phyloP scores from a whole-genome alignment of 1,140 invertebrate genomes.

The Pollicipes pollicipes region DNA sequence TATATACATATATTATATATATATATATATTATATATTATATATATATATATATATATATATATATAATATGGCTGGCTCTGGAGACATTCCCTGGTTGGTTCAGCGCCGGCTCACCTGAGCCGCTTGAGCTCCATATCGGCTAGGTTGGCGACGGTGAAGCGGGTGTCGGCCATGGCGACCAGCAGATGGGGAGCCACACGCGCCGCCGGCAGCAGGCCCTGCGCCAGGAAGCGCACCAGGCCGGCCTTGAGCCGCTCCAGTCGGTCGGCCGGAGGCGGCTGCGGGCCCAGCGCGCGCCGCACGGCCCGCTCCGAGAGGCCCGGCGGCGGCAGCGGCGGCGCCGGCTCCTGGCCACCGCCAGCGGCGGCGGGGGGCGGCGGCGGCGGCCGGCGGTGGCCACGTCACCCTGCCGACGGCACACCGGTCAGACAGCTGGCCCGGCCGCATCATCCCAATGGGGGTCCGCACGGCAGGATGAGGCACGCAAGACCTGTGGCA shows the following conservation, averaged over 20 bases:
- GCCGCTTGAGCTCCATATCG: constrained; percentile 52
- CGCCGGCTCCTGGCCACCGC: constrained; percentile 10
- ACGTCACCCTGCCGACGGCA: no score
- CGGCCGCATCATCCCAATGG: no score
- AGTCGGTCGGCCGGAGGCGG: constrained; percentile 59
- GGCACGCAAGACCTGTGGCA: no score
- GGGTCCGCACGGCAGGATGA: no score
- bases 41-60: no score
- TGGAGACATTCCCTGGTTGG: no score
- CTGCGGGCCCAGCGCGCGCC: constrained; percentile 54
- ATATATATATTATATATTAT: no score
- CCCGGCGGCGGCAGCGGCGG: constrained; percentile 40
- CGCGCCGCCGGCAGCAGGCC: constrained; percentile 56
- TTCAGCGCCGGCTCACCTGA: constrained; percentile 24
- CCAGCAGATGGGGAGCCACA: constrained; percentile 54
- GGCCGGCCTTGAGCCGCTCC: constrained; percentile 58
- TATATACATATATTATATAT: no score
- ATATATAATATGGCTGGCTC: no score
- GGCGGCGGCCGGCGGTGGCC: constrained; percentile 5
- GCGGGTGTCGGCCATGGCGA: constrained; percentile 69
- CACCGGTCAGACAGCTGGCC: neutral
- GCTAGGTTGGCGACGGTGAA: constrained; percentile 60
- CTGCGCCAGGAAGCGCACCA: constrained; percentile 60
- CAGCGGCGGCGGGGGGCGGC: no score
- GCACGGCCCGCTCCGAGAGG: constrained; percentile 57